phyloP scores from a whole-genome alignment of 2,113 vertebrate species.

The Neodontobutis hainanensis region DNA sequence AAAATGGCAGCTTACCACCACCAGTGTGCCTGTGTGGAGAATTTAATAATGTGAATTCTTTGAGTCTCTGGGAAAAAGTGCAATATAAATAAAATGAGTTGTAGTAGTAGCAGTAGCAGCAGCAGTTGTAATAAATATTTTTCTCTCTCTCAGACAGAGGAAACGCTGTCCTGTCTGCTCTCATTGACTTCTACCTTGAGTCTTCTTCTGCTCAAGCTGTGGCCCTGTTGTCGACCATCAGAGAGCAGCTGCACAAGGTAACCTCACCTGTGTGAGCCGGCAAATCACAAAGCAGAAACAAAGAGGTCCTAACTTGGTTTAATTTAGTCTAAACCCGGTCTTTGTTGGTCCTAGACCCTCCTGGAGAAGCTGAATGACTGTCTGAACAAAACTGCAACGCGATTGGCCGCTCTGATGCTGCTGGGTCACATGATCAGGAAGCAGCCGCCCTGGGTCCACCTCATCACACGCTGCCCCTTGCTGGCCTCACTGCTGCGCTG shows the following conservation, averaged over 20 bases:
- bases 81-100: too few species aligned
- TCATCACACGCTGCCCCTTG: slow-evolving; percentile 88
- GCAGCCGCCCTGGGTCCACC: slow-evolving; percentile 96
- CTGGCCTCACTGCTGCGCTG: slow-evolving; percentile 90
- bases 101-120: too few species aligned
- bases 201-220: slow-evolving; percentile 86
- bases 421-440: slow-evolving; percentile 90
- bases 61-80: too few species aligned
- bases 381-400: slow-evolving; percentile 83
- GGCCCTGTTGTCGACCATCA: slow-evolving; percentile 88
- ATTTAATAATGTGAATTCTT: too few species aligned
- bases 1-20: too few species aligned
- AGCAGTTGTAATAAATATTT: too few species aligned
- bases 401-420: slow-evolving; percentile 84
- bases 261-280: neutral
- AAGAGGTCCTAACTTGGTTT: too few species aligned
- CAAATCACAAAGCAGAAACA: neutral
- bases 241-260: slow-evolving; percentile 97
- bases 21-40: too few species aligned
- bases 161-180: slow-evolving; percentile 85
- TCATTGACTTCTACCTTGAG: slow-evolving; percentile 94
- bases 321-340: neutral
- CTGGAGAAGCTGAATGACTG: slow-evolving; percentile 95
- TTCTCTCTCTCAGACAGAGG: slow-evolving; percentile 86
- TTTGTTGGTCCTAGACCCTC: slow-evolving; percentile 76